Base-by-base conservation (phyloP, 2,888 invertebrate genomes). In the Acanthosoma haemorrhoidale region DNA sequence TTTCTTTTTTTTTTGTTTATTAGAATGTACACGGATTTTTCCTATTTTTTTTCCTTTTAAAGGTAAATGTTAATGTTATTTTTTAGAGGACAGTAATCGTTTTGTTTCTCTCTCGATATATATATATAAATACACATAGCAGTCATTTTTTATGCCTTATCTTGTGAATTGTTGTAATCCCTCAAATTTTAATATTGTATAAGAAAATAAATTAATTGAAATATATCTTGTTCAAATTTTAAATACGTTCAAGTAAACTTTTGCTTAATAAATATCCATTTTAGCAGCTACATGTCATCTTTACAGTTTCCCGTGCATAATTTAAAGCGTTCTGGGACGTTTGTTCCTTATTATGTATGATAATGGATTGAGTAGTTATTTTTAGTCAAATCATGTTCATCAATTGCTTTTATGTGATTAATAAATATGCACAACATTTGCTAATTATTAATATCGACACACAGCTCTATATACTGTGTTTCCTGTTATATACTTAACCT, bases 341-440 rank as follows among this genome's bases (percentile, higher is more conserved):
- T 51, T 51, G 29, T 11, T 51, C 25, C n/a, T 51, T n/a, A 51
- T 51, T 51, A 51, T 51, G 25, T 51, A 51, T 25, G 13, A 51
- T 51, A 51, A 51, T 51, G 51, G n/a, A 51, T 51, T 51, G 51
- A 32, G 32, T 51, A 51, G 51, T 51, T 51, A 51, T 25, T 43
- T 43, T 43, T 43, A 43, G 43, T 43, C 43, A 9, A 25, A 43
- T 51, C 21, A 21, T 43, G n/a, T 51, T 51, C 51, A 51, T 51
- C n/a, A 29, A 51, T 51, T 51, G 51, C 51, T 51, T 51, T 51
- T 21, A 51, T 51, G 43, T 43, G 21, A 21, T 43, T 43, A 21
- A 51, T 51, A 25, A 51, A 51, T 51, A 51, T 51, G 51, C 51
- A 51, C 51, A 51, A 51, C 29, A 51, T 51, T 51, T 29, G 51